Conservation (phyloP, 1,140 invertebrate genomes). For the Thaumetopoea pityocampa region DNA sequence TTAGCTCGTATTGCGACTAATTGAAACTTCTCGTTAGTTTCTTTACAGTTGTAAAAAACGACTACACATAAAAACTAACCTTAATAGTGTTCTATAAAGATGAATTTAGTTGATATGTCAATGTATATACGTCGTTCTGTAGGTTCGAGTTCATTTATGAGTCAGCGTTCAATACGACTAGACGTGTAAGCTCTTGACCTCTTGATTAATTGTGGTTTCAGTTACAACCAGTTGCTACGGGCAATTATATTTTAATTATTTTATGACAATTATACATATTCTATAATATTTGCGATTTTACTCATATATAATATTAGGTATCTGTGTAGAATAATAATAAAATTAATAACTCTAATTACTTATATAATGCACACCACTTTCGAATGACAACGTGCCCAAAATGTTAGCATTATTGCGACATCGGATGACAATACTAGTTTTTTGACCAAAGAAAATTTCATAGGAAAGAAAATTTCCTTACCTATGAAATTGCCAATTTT, state of each 20-base stretch:
- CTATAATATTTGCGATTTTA: too few species aligned
- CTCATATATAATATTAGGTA: too few species aligned
- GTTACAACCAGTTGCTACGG: conserved; percentile 16
- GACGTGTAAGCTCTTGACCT: conserved; percentile 26
- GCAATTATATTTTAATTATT: conserved; percentile 7
- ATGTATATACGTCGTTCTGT: conserved; percentile 4
- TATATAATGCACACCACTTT: too few species aligned
- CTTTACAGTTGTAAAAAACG: background rate
- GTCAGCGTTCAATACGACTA: conserved; percentile 31
- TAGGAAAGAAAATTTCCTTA: too few species aligned
- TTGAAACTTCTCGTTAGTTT: conserved; percentile 2
- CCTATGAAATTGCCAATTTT: too few species aligned
- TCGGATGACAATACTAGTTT: too few species aligned
- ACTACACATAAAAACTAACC: background rate
- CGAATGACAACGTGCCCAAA: too few species aligned
- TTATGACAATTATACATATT: too few species aligned
- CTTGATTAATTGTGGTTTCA: conserved; percentile 18
- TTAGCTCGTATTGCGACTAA: conserved; percentile 16
- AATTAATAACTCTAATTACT: too few species aligned
- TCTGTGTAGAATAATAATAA: too few species aligned
- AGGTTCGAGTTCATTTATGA: conserved; percentile 6
- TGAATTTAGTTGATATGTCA: background rate
- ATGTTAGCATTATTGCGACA: too few species aligned
- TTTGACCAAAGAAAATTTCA: too few species aligned
- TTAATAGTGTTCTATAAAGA: background rate